phyloP scores from a whole-genome alignment of 2,888 invertebrate species.

The Molorchus minor region DNA sequence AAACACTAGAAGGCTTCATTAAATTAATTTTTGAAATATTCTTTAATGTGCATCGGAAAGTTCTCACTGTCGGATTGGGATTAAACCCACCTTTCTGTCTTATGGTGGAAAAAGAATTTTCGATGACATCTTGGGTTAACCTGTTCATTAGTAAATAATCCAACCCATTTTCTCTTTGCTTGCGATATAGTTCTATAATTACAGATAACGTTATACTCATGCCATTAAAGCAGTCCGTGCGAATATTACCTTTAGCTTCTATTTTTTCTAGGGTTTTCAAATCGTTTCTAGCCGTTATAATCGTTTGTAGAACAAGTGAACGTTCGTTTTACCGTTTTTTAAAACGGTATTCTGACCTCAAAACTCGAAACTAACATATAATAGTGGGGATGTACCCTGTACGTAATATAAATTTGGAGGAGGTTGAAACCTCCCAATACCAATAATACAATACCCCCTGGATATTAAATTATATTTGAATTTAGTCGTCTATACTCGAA shows the following conservation, averaged over 20 bases:
- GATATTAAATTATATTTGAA: too few relatives aligned
- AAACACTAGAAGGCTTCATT: not conserved
- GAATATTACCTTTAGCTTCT: not conserved
- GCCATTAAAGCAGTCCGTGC: conserved; percentile 19
- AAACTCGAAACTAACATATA: too few relatives aligned
- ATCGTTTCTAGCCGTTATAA: conserved; percentile 7
- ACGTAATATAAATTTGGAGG: too few relatives aligned
- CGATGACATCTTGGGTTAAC: conserved; percentile 2
- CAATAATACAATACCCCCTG: too few relatives aligned
- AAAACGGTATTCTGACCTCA: too few relatives aligned
- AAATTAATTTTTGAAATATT: not conserved
- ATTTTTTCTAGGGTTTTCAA: not conserved
- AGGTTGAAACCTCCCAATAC: too few relatives aligned
- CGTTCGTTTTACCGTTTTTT: not conserved
- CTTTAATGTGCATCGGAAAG: not conserved
- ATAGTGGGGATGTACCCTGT: too few relatives aligned
- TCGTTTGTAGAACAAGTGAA: not conserved
- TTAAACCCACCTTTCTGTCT: not conserved
- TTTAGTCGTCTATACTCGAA: too few relatives aligned
- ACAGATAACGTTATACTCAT: conserved; percentile 11
- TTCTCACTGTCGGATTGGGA: not conserved
- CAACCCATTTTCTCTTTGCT: conserved; percentile 1
- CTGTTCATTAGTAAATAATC: conserved; percentile 1
- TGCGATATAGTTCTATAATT: not conserved
- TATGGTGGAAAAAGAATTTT: conserved; percentile 3